phyloP scores from a whole-genome alignment of 2,797 vertebrate genomes.

The Acanthiza pusilla region DNA sequence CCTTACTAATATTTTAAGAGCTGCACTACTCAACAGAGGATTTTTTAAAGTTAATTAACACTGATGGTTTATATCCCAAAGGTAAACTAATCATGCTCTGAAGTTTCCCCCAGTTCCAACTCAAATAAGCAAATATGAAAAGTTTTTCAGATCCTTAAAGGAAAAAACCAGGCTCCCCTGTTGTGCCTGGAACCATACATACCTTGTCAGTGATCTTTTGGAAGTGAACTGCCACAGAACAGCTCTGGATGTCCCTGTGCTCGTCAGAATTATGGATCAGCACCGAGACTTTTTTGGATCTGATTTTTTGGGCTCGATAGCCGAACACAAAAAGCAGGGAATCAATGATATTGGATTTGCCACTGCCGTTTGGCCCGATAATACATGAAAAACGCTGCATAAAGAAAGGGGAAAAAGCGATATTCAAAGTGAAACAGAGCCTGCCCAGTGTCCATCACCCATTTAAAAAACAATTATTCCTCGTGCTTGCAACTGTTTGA shows the following conservation, averaged over 20 bases:
- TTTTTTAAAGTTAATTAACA: background rate
- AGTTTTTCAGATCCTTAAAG: background rate
- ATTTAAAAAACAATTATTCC: background rate
- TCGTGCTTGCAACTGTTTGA: background rate
- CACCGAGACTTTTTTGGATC: constrained; percentile 96
- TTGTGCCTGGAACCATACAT: constrained; percentile 1
- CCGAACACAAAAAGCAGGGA: constrained; percentile 99
- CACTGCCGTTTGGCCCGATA: constrained; percentile 97
- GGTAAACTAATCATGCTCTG: background rate
- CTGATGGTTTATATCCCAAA: background rate
- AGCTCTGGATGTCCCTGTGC: constrained; percentile 89
- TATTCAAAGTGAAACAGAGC: background rate
- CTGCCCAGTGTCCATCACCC: background rate
- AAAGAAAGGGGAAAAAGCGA: background rate
- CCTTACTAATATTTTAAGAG: background rate
- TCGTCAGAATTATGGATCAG: constrained; percentile 95
- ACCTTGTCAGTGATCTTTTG: constrained; percentile 99
- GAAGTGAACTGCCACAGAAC: constrained; percentile 96
- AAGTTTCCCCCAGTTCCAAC: background rate
- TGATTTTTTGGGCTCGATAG: constrained; percentile 97
- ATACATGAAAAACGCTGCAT: constrained; percentile 96
- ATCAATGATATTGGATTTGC: constrained; percentile 98
- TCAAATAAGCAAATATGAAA: background rate
- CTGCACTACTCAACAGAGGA: background rate
- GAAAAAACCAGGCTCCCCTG: background rate